phyloP scores from a whole-genome alignment of 2,113 vertebrate genomes.

The Pterocles gutturalis region DNA sequence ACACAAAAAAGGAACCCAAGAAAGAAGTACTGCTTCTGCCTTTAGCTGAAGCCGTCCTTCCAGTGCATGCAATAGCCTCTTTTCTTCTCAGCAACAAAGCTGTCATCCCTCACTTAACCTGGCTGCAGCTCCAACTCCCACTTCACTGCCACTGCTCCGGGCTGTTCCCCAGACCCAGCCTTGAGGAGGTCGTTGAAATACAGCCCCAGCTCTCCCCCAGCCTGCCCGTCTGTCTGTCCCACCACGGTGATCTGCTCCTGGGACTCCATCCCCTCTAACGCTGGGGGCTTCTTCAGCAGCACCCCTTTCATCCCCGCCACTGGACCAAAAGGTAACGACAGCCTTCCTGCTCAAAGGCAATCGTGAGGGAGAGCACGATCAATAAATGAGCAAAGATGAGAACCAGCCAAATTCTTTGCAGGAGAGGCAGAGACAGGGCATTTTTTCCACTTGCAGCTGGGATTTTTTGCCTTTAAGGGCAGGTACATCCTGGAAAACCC shows the following conservation, averaged over 20 bases:
- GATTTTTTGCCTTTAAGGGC: not conserved
- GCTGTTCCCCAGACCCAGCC: not conserved
- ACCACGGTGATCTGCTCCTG: not conserved
- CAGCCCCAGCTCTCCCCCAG: not conserved
- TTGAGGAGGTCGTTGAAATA: fast-evolving
- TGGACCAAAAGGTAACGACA: not conserved
- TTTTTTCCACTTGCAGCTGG: not conserved
- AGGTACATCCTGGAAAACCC: constrained; percentile 27
- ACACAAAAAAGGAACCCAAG: not conserved
- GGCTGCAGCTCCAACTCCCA: not conserved
- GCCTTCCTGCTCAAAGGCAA: not conserved
- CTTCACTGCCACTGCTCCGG: not conserved
- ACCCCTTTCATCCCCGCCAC: fast-evolving
- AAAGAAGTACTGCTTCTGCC: not conserved
- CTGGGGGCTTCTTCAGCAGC: not conserved
- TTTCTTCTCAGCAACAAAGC: no score
- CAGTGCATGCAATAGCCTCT: not conserved
- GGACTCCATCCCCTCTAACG: not conserved
- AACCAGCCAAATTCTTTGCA: not conserved
- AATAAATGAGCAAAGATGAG: fast-evolving
- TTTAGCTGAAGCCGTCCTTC: not conserved
- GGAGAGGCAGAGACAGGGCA: not conserved
- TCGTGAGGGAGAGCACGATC: not conserved
- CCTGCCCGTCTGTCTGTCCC: not conserved
- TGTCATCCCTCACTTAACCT: no score